Base-by-base conservation (phyloP, 2,888 invertebrate genomes). In the Dryadula phaetusa region DNA sequence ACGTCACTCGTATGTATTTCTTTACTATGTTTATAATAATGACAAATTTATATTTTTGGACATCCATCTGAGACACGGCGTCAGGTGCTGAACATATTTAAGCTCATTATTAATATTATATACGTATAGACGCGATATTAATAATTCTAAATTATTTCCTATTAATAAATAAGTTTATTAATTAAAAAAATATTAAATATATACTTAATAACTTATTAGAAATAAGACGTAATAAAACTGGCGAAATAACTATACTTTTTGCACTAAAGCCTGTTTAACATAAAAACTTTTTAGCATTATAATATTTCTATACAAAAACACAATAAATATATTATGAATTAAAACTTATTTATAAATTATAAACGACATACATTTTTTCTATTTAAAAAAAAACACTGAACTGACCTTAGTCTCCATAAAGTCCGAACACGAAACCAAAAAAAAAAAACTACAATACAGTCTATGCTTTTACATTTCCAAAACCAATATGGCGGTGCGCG, bases 401-500 rank as follows among this genome's bases (percentile, higher is more conserved):
- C 71, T 71, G 46, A 71, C 71, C 71, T 71, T 66, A 20, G 52
- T 44, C 62, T 54, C 58, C 60, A 67, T 75, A 75, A 71, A 72
- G 76, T 77, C 76, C 74, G 73, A 74, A 64, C 73, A 73, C 72
- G 71, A 65, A 71, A 46, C 67, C 68, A 66, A 34, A 37, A 37
- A 56, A 56, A 56, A 25, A n/a, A 54, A 54, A n/a, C 34, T 20
- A n/a, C n/a, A n/a, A 7, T 25, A 56, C 61, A 64, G 70, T 70
- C 69, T 70, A 60, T 66, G 62, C 65, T 69, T 70, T 73, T 71
- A 61, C 68, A 69, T 70, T 69, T 72, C 72, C 70, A 70, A 56
- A 67, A 66, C 68, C 71, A 67, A 66, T 73, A 62, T 67, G 66
- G 71, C 64, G 73, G 72, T 72, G 75, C 77, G 77, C 78, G 79